phyloP scores from a whole-genome alignment of 2,888 invertebrate species.

The Cephus runcator region DNA sequence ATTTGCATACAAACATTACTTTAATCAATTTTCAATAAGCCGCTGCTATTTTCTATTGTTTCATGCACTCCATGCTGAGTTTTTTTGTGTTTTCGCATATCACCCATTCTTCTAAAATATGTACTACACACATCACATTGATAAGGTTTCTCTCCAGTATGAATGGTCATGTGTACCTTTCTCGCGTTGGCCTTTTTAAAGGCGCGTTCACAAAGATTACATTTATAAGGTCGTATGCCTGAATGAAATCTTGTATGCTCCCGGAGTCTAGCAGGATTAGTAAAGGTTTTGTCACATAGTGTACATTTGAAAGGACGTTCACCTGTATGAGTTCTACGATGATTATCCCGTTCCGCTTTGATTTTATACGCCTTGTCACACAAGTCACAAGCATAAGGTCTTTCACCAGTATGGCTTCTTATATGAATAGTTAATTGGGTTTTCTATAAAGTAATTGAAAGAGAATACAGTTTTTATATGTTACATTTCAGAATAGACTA shows the following conservation, averaged over 20 bases:
- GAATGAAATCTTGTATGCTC: conserved; percentile 38
- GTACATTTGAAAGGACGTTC: conserved; percentile 24
- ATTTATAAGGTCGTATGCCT: conserved; percentile 32
- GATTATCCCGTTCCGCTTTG: conserved; percentile 24
- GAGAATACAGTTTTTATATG: background rate
- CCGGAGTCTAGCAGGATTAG: conserved; percentile 19
- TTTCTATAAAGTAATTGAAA: conserved; percentile 21
- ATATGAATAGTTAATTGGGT: conserved; percentile 19
- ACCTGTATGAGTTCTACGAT: conserved; percentile 18
- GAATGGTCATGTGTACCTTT: conserved; percentile 31
- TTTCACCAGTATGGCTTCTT: conserved; percentile 23
- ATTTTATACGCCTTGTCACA: conserved; percentile 21
- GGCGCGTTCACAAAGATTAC: conserved; percentile 28
- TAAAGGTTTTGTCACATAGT: conserved; percentile 21
- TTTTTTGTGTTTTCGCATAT: conserved; percentile 27
- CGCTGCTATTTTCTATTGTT: conserved; percentile 11
- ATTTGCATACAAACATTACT: background rate
- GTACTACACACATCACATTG: conserved; percentile 23
- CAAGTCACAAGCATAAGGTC: conserved; percentile 19
- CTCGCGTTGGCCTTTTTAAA: conserved; percentile 29
- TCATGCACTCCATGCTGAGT: conserved; percentile 10
- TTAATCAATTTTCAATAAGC: background rate
- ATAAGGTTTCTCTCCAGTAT: conserved; percentile 31
- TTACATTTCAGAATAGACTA: background rate
- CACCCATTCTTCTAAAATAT: conserved; percentile 19